A percentile compares a stretch with the other conserved stretches of the same genome.
Evolutionary conservation across 2,113 vertebrate species (phyloP).

Genomic region (Cinclus mexicanus): DNA sequence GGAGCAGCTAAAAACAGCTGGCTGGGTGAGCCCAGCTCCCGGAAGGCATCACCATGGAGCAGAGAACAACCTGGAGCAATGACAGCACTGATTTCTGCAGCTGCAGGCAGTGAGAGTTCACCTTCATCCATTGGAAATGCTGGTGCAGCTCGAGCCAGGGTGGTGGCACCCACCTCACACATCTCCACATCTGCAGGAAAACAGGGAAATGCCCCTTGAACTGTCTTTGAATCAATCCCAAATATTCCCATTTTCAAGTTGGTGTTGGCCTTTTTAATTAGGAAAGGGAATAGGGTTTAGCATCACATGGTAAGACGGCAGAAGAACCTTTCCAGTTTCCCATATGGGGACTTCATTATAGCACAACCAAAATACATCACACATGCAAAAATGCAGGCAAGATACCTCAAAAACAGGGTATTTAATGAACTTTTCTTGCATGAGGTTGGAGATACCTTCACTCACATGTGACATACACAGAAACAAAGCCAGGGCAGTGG

Average conservation of each 20-base stretch:
- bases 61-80: not conserved
- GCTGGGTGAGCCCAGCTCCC: not conserved
- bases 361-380: not conserved
- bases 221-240: not conserved
- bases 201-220: accelerated
- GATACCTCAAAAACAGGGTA: accelerated
- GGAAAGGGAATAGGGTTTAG: not conserved
- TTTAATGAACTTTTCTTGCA: not conserved
- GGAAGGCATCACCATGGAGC: not conserved
- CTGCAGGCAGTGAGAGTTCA: not conserved
- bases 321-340: not conserved
- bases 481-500: not conserved
- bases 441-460: not conserved
- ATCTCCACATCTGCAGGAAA: not conserved
- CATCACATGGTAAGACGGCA: accelerated
- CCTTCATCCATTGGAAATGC: not conserved
- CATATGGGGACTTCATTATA: not conserved
- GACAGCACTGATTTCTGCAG: not conserved
- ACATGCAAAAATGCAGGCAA: not conserved
- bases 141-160: not conserved
- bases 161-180: not conserved
- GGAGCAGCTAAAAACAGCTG: not conserved
- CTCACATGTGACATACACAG: accelerated
- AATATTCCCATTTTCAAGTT: not conserved
- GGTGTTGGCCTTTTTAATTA: not conserved